phyloP scores from a whole-genome alignment of 37 sponge, comb jelly and placozoan genomes.

The Hexactinellida sp. region DNA sequence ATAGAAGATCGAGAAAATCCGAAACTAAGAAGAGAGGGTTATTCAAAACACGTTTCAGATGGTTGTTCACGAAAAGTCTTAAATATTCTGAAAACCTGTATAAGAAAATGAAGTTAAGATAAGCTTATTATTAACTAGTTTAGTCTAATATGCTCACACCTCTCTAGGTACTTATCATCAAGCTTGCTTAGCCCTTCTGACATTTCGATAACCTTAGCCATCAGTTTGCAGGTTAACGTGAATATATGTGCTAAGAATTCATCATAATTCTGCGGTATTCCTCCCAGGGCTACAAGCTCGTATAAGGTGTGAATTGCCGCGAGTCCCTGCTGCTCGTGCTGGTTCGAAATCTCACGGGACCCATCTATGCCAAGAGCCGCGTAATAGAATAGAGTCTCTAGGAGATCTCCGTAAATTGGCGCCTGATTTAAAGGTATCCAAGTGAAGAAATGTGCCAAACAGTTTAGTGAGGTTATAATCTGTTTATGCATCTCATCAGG shows the following conservation, averaged over 20 bases:
- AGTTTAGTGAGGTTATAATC: constrained; percentile 26
- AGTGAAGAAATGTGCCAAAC: constrained; percentile 57
- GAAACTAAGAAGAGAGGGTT: constrained; percentile 59
- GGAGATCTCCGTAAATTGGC: constrained; percentile 27
- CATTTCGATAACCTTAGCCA: background rate
- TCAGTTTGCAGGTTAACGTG: background rate
- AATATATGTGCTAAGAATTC: background rate
- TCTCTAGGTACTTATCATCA: constrained; percentile 33
- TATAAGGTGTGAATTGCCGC: constrained; percentile 7
- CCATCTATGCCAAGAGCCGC: constrained; percentile 50
- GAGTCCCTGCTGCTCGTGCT: background rate
- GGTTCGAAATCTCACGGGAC: background rate
- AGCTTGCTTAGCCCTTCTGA: background rate
- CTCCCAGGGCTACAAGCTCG: background rate
- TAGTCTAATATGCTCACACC: constrained; percentile 25
- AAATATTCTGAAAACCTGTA: constrained; percentile 39
- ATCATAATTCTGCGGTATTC: constrained; percentile 8
- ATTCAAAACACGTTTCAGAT: constrained; percentile 54
- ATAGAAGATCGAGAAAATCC: constrained; percentile 54
- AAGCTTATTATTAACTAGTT: background rate
- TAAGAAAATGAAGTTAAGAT: background rate
- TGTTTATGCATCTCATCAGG: background rate
- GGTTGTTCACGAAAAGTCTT: constrained; percentile 55
- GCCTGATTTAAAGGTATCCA: constrained; percentile 55
- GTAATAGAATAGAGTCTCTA: constrained; percentile 60